Percentiles rank a stretch among this genome's conserved stretches.
These are phyloP conservation scores for Spisula subtruncata DNA, from an alignment of 2,888 invertebrate genomes.

Conservation along the genomic window DNA sequence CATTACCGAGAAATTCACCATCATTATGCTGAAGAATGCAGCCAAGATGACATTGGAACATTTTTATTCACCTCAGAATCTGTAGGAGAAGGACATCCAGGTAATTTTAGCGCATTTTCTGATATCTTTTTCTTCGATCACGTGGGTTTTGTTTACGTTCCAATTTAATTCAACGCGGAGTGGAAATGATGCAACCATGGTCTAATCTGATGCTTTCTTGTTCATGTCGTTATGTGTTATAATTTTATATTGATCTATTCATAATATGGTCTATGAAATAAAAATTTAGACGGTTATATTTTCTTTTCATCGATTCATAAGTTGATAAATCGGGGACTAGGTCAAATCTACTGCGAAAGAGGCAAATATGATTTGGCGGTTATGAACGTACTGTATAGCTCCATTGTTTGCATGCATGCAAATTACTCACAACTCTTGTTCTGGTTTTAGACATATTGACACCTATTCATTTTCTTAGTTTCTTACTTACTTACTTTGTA, in stretches of 20 bases:
- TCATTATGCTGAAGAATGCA: constrained; percentile 84
- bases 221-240: neutral
- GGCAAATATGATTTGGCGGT: too few relatives aligned
- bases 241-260: too few relatives aligned
- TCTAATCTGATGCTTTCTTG: neutral
- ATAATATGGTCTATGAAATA: too few relatives aligned
- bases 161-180: neutral
- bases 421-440: too few relatives aligned
- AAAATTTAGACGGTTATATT: too few relatives aligned
- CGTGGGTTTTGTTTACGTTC: constrained; percentile 74
- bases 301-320: too few relatives aligned
- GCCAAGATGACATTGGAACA: constrained; percentile 84
- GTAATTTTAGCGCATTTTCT: constrained; percentile 70
- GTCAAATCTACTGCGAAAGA: too few relatives aligned
- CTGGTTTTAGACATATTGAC: too few relatives aligned
- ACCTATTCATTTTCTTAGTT: too few relatives aligned
- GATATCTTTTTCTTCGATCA: constrained; percentile 48
- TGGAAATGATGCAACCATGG: neutral
- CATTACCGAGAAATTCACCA: constrained; percentile 80
- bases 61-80: constrained; percentile 88
- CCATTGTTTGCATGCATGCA: too few relatives aligned
- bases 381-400: neutral
- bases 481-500: too few relatives aligned
- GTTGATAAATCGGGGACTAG: too few relatives aligned
- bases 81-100: constrained; percentile 88